A percentile compares a stretch with the other conserved stretches of the same genome.
Evolutionary conservation across 2,888 invertebrate genomes (phyloP).

Genomic region (Brenthis hecate): DNA sequence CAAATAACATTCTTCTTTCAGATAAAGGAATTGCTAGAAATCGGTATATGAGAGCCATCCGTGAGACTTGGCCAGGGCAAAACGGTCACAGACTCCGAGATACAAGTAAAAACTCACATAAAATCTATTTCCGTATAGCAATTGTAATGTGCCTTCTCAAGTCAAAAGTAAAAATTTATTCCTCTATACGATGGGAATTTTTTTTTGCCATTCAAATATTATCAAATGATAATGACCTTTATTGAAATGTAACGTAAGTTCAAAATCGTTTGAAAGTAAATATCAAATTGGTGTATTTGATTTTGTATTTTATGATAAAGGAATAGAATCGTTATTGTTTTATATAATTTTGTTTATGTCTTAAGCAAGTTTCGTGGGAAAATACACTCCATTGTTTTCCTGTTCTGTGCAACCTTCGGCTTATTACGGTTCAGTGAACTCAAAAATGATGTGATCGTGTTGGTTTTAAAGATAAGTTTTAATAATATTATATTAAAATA

Average conservation of each 20-base stretch:
- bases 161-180: constrained; percentile 26
- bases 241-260: not conserved
- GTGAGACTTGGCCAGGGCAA: not conserved
- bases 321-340: constrained; percentile 15
- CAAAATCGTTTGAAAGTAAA: not conserved
- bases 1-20: too few species aligned
- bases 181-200: constrained; percentile 16
- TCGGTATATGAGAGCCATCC: not conserved
- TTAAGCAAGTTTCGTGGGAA: constrained; percentile 63
- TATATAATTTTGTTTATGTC: constrained; percentile 37
- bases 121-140: constrained; percentile 15
- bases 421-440: constrained; percentile 62
- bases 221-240: not conserved
- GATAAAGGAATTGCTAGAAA: too few species aligned
- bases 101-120: constrained; percentile 5
- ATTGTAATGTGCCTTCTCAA: constrained; percentile 19
- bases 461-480: not conserved
- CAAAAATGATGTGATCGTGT: constrained; percentile 15
- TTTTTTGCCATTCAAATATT: not conserved
- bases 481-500: not conserved
- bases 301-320: constrained; percentile 14
- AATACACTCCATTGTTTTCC: constrained; percentile 60
- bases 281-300: constrained; percentile 2
- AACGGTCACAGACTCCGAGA: not conserved
- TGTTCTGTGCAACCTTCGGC: constrained; percentile 63